Base-by-base conservation (phyloP, 2,888 invertebrate species). In the Himalopsyche japonica region DNA sequence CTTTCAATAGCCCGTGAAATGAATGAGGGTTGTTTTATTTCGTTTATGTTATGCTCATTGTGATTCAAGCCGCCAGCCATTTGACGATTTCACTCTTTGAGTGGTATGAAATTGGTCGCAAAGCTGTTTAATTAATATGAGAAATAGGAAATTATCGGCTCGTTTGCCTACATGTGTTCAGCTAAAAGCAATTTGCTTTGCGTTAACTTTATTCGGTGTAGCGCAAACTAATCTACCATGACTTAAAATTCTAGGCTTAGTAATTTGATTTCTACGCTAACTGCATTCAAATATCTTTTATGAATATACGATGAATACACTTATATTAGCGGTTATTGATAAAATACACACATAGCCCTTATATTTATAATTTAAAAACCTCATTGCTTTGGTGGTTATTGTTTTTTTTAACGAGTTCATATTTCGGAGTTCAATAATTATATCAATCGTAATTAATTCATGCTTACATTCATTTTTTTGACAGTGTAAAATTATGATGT, bases 21-120 rank as follows among this genome's bases (percentile, higher is more conserved):
- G 86, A 86, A 85, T 82, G 47, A 49, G 76, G 85, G 76, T 70
- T 86, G 84, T 85, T 86, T 86, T 86, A 86, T 86, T 82, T 82
- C 84, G 79, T 48, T 15, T 79, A 37, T 81, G 77, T 81, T 80
- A 32, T 20, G 47, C n/a, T 80, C 76, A 47, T 48, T 34, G 76
- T 27, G 48, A 78, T 34, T 47, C 12, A 30, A 37, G 64, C 82
- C 78, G 80, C n/a, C n/a, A 4, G 34, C 34, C 8, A 20, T 37
- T 32, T 27, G 79, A 49, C 34, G 80, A 80, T 80, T 80, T 80
- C 80, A 80, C 80, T 24, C 12, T 47, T 49, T 32, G 79, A 83
- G 79, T 76, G 57, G 48, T 80, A 80, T 85, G 82, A 85, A 85
- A 85, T 85, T 81, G 78, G 76, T 80, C 64, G 81, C 30, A 27